A percentile compares a stretch with the other conserved stretches of the same genome.
Evolutionary conservation across 2,888 invertebrate genomes (phyloP).

Genomic region (Philaethria dido): DNA sequence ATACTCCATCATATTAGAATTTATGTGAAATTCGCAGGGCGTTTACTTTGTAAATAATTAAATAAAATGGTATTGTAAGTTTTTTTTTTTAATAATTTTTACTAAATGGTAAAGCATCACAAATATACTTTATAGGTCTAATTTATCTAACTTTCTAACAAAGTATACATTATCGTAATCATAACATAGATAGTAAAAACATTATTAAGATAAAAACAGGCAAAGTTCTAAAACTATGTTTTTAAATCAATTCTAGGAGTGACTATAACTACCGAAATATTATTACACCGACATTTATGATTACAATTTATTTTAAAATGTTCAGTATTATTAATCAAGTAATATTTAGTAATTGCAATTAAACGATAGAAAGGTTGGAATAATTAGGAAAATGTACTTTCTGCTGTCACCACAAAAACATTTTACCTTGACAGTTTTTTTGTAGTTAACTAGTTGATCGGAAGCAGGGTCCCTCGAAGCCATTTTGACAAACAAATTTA

Average conservation of each 20-base stretch:
- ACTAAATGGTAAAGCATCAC: not conserved
- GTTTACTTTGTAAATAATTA: not conserved
- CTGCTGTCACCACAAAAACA: not conserved
- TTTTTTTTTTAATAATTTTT: not conserved
- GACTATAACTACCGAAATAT: too few relatives aligned
- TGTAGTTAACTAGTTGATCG: slow-evolving; percentile 86
- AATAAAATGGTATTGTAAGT: too few relatives aligned
- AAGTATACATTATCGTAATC: slow-evolving; percentile 3
- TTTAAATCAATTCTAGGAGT: too few relatives aligned
- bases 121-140: not conserved
- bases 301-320: too few relatives aligned
- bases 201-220: not conserved
- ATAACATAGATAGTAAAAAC: slow-evolving; percentile 2
- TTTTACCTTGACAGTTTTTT: slow-evolving; percentile 84
- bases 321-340: not conserved
- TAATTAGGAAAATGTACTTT: not conserved
- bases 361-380: not conserved
- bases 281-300: too few relatives aligned
- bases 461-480: slow-evolving; percentile 84
- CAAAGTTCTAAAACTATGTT: too few relatives aligned
- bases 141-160: slow-evolving; percentile 1
- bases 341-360: not conserved
- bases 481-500: slow-evolving; percentile 54
- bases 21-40: not conserved
- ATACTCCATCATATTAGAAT: too few relatives aligned